Evolutionary conservation across 2,113 vertebrate species (phyloP).

Genomic region (Dicerorhinus sumatrensis): DNA sequence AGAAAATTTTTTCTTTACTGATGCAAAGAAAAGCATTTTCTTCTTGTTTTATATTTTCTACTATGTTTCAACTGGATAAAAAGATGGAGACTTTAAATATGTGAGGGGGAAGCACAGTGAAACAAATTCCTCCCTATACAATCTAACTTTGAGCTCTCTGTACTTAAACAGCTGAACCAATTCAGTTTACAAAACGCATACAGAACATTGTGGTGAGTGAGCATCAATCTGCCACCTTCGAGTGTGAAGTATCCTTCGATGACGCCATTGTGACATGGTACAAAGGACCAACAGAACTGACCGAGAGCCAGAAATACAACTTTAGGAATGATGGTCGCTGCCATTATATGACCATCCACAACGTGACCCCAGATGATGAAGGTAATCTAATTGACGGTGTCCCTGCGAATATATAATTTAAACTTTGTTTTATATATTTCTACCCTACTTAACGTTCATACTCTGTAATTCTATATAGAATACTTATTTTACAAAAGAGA

Average conservation of each 20-base stretch:
- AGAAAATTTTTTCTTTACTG: neutral
- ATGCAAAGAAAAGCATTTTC: neutral
- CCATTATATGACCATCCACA: slow-evolving; percentile 99
- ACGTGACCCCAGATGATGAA: slow-evolving; percentile 97
- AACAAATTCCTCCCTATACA: neutral
- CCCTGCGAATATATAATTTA: neutral
- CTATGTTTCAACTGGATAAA: neutral
- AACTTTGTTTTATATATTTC: neutral
- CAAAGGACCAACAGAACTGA: slow-evolving; percentile 96
- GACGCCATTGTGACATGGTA: slow-evolving; percentile 99
- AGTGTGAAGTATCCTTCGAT: slow-evolving; percentile 99
- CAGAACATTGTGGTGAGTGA: slow-evolving; percentile 98
- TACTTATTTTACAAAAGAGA: neutral
- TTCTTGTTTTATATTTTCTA: slow-evolving; percentile 3
- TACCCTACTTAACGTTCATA: neutral
- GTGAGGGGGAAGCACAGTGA: neutral
- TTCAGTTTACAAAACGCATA: slow-evolving; percentile 99
- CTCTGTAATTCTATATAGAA: neutral
- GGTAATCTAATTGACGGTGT: slow-evolving; percentile 87
- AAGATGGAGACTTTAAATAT: neutral
- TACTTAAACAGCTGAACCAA: slow-evolving; percentile 94
- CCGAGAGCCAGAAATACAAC: slow-evolving; percentile 97
- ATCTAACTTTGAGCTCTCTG: slow-evolving; percentile 41
- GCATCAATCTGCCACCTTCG: slow-evolving; percentile 96
- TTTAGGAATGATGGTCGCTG: slow-evolving; percentile 96